Percentiles rank a stretch among this genome's conserved stretches.
Conservation (phyloP, 2,797 vertebrate genomes). For the Acipenser ruthenus region DNA sequence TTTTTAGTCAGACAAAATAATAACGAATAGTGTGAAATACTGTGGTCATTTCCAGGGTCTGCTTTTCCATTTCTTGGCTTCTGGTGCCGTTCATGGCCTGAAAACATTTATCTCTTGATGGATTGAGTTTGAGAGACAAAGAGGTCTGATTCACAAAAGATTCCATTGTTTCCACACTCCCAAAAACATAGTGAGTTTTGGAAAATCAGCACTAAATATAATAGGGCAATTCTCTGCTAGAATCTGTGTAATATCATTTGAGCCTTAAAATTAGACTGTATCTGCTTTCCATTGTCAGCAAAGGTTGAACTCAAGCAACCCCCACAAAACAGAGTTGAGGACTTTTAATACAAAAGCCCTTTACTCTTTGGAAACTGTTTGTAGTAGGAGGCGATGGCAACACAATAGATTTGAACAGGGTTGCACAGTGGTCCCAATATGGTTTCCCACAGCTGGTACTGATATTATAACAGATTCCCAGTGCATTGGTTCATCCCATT, state of each 20-base stretch:
- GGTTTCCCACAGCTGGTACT: constrained; percentile 14
- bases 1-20: too few species aligned
- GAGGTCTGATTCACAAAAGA: constrained; percentile 26
- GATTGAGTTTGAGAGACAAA: constrained; percentile 13
- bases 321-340: constrained; percentile 5
- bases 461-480: too few species aligned
- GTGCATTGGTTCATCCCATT: too few species aligned
- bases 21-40: too few species aligned
- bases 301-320: constrained; percentile 32
- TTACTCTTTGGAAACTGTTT: too few species aligned
- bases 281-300: constrained; percentile 37
- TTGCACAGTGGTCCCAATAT: constrained; percentile 23
- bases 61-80: constrained; percentile 10
- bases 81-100: background rate
- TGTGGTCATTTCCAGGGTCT: background rate
- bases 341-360: too few species aligned
- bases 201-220: constrained; percentile 17
- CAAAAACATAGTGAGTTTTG: constrained; percentile 17
- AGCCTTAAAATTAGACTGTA: constrained; percentile 16
- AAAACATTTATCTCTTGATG: constrained; percentile 8
- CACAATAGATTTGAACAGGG: background rate
- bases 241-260: constrained; percentile 27
- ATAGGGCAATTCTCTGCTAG: constrained; percentile 22
- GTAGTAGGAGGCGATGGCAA: background rate
- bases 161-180: constrained; percentile 28